Base-by-base conservation (phyloP, 2,797 vertebrate genomes). In the Channa striata region DNA sequence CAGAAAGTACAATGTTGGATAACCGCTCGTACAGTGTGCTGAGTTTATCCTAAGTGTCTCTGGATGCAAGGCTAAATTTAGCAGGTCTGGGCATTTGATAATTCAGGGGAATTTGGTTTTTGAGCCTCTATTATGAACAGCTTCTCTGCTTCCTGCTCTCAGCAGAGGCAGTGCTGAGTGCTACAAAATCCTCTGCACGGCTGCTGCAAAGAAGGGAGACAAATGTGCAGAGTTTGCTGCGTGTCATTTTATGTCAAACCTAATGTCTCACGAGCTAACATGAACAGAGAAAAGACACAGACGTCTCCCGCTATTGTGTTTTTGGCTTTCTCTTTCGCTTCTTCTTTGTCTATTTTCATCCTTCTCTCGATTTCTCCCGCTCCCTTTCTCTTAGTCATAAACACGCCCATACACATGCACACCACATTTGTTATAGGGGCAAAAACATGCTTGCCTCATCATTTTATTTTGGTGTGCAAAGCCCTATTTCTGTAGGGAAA, bases 361-460 rank as follows among this genome's bases (percentile, higher is more conserved):
- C 42, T 48, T 68, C 57, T 48, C 57, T 72, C 40, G 7, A 37
- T 57, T 44, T 57, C 37, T 5, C 44, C 63, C 46, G 37, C 72
- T 46, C 76, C 44, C 59, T 44, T 21, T 61, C 51, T 59, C 63
- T 53, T 43, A 47, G 44, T 68, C 67, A 34, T 39, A 23, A 51
- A 25, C 11, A 43, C 67, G 44, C 57, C 61, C 52, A 44, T 48
- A 34, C 39, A 68, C 80, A 67, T 72, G 53, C 75, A 78, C 83
- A 54, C 76, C 71, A 83, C 69, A 72, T 90, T 90, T 89, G 59
- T 85, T 88, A 87, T 64, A 64, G 77, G 73, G 63, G 50, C 54
- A 73, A 77, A 87, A 90, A 86, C 52, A 78, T 81, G 90, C 90
- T 90, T 90, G 84, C 81, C 82, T 93, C 91, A 91, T 90, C 91